Percentiles rank a stretch among this genome's conserved stretches.
Evolutionary conservation across 2,113 vertebrate species (phyloP).

Genomic region (Bucco capensis): DNA sequence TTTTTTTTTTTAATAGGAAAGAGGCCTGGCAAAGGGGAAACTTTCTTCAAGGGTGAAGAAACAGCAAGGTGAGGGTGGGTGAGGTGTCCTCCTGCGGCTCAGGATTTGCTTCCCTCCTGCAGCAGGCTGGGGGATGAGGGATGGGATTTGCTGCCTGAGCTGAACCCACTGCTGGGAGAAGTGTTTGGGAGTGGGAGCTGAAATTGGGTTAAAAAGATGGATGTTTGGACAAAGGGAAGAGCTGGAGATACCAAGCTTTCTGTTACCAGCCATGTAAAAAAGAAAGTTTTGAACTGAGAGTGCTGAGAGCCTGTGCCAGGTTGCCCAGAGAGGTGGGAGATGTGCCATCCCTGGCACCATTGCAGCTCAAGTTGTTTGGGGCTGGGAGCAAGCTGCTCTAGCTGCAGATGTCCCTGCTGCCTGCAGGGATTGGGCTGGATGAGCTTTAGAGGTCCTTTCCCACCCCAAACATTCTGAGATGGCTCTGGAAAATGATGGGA

Average conservation of each 20-base stretch:
- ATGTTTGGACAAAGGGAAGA: not conserved
- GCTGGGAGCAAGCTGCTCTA: no score
- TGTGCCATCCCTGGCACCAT: no score
- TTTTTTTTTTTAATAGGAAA: not conserved
- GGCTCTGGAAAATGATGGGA: not conserved
- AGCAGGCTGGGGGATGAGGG: fast-evolving
- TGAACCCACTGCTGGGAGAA: not conserved
- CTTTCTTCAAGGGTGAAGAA: slow-evolving; percentile 2
- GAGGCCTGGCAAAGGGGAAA: not conserved
- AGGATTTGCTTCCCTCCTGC: not conserved
- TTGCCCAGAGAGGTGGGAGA: no score
- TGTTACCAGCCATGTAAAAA: no score
- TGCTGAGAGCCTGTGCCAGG: no score
- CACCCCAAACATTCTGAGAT: no score
- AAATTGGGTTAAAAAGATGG: not conserved
- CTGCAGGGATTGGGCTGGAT: no score
- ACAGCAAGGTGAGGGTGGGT: not conserved
- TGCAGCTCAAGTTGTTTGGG: no score
- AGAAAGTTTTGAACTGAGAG: no score
- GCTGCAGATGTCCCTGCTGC: no score
- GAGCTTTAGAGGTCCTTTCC: no score
- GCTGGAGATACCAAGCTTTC: no score
- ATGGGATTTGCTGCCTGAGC: not conserved
- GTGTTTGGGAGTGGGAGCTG: not conserved
- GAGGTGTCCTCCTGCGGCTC: not conserved